Evolutionary conservation across 1,140 invertebrate species (phyloP).

Genomic region (Macrosteles quadrilineatus): DNA sequence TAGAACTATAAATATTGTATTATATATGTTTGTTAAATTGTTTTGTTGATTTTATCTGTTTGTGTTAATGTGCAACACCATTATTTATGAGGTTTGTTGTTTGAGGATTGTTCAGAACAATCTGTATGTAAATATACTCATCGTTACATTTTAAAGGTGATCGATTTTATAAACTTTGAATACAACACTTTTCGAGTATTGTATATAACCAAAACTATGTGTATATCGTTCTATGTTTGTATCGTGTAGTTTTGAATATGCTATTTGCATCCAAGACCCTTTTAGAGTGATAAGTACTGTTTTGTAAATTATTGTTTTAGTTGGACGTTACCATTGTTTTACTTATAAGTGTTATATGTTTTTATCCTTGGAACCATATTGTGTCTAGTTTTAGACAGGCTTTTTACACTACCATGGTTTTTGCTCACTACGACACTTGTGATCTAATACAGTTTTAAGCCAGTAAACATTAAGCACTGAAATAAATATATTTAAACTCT

Average conservation of each 20-base stretch:
- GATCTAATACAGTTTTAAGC: slow-evolving; percentile 8
- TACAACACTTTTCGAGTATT: slow-evolving; percentile 1
- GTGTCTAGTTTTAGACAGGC: slow-evolving; percentile 10
- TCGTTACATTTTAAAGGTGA: slow-evolving; percentile 6
- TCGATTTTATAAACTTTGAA: slow-evolving; percentile 15
- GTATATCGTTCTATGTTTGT: slow-evolving; percentile 6
- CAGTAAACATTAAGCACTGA: neutral
- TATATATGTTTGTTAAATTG: neutral
- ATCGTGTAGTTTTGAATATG: neutral
- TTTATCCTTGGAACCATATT: neutral
- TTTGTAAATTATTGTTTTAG: slow-evolving; percentile 7
- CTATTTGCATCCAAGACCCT: neutral
- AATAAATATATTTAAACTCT: neutral
- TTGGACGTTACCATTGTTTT: neutral
- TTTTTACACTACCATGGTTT: slow-evolving; percentile 10
- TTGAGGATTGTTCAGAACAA: slow-evolving; percentile 3
- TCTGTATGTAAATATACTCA: neutral
- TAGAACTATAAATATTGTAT: too few relatives aligned
- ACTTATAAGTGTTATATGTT: neutral
- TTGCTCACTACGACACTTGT: slow-evolving; percentile 11
- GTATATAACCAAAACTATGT: slow-evolving; percentile 9
- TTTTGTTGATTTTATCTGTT: neutral
- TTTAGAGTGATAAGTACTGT: neutral
- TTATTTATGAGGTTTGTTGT: neutral
- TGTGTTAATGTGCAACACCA: neutral